Base-by-base conservation (phyloP, 2,113 vertebrate species). In the Semnornis frantzii region DNA sequence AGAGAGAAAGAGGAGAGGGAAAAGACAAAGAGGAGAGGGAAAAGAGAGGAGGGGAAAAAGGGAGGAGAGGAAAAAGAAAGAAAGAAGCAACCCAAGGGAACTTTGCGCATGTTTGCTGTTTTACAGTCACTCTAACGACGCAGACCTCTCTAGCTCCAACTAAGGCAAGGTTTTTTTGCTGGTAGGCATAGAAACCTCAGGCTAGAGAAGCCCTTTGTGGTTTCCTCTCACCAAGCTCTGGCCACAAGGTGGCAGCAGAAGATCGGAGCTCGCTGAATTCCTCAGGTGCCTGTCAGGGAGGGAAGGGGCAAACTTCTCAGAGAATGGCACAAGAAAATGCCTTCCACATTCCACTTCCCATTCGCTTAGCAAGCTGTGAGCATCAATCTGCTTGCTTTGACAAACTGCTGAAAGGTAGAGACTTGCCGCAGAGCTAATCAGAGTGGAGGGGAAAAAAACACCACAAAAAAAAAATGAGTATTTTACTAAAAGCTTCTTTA, bases 241-340 rank as follows among this genome's bases (percentile, higher is more conserved):
- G 15, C 97, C 98, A 98, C 98, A 42, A 97, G 98, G 96, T 97
- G 98, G 98, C 97, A 96, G 95, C 92, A 96, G 95, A 97, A 96
- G 87, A 94, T 95, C 89, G 44, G 82, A 73, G 93, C 92, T 92
- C 58, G 50, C 78, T 76, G 16, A 57, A 75, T 88, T 74, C 12
- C 46, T 57, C 31, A 34, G 4, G 6, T 68, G 83, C 16, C 5
- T 1, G 17, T 20, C 12, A 21, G 10, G 73, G 82, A 85, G 81
- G 81, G 72, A 59, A 9, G 7, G 12, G 81, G 42, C 3, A 39
- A n/a, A 62, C 24, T 74, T 95, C 79, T 33, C 50, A 55, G 79
- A 15, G 57, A 93, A 66, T 80, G 92, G 74, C 70, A 66, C 42
- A 46, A 92, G 15, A 90, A 94, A 94, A 68, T 82, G 55, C 33